Conservation (phyloP, 2,113 vertebrate genomes). For the Colinus virginianus region DNA sequence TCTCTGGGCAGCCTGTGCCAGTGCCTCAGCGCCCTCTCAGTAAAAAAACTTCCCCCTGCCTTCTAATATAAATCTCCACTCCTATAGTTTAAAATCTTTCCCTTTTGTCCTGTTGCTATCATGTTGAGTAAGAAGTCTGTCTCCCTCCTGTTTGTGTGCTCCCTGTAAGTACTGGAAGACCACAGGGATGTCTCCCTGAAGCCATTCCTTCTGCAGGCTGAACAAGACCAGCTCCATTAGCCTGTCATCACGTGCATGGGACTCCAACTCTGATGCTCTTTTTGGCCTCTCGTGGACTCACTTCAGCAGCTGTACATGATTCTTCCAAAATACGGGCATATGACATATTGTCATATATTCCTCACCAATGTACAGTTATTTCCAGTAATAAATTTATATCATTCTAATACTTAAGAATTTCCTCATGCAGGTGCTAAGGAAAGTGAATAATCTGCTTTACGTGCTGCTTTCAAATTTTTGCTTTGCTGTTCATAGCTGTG, state of each 20-base stretch:
- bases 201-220: too few species aligned
- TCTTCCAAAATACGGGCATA: neutral
- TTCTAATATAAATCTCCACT: too few species aligned
- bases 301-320: neutral
- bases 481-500: neutral
- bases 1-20: too few species aligned
- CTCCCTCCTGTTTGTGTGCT: neutral
- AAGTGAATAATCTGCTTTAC: neutral
- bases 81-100: too few species aligned
- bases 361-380: neutral
- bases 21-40: too few species aligned
- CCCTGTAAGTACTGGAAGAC: neutral
- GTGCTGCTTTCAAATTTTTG: neutral
- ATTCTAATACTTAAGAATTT: neutral
- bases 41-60: too few species aligned
- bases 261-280: neutral
- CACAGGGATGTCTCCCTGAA: neutral
- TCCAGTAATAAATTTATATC: neutral
- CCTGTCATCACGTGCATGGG: too few species aligned
- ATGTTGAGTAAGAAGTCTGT: neutral
- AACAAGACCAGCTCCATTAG: too few species aligned
- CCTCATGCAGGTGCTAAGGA: neutral
- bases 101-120: too few species aligned
- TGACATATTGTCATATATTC: neutral
- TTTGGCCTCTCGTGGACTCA: neutral